These are phyloP conservation scores for Cryptoblepharus egeriae DNA, from an alignment of 2,797 vertebrate genomes.

Conservation along the genomic window DNA sequence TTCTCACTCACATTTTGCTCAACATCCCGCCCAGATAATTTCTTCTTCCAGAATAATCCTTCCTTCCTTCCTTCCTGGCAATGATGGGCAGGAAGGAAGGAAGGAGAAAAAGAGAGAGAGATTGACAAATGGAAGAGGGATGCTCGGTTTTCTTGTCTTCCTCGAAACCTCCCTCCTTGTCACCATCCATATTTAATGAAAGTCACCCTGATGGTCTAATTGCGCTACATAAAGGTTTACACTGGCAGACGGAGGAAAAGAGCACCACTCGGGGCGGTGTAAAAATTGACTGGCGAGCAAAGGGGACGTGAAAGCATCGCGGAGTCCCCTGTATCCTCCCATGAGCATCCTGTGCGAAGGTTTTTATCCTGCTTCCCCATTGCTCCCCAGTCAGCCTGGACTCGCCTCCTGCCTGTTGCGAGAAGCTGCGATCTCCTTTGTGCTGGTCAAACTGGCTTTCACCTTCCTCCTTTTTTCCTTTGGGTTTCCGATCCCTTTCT, in stretches of 20 bases:
- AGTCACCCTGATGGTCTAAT: constrained; percentile 75
- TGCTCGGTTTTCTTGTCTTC: constrained; percentile 62
- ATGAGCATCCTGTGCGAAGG: constrained; percentile 49
- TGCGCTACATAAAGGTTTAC: constrained; percentile 84
- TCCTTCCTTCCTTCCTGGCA: not conserved
- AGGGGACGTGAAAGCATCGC: constrained; percentile 25
- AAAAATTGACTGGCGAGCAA: constrained; percentile 63
- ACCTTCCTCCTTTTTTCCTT: not conserved
- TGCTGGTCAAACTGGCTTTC: not conserved
- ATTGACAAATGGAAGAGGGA: not conserved
- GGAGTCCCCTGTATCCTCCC: constrained; percentile 12
- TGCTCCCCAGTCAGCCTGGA: constrained; percentile 43
- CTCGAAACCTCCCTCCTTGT: constrained; percentile 71
- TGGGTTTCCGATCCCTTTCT: not conserved
- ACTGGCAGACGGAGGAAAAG: constrained; percentile 76
- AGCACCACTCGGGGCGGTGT: constrained; percentile 55
- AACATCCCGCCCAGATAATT: not conserved
- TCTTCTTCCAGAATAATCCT: not conserved
- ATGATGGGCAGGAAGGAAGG: not conserved
- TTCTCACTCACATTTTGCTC: not conserved
- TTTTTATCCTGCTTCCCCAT: constrained; percentile 51
- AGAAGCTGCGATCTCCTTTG: not conserved
- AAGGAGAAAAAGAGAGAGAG: too few relatives aligned
- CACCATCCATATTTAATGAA: constrained; percentile 82
- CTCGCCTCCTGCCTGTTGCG: not conserved